phyloP scores from a whole-genome alignment of 2,888 invertebrate species.

The Tipula helvola region DNA sequence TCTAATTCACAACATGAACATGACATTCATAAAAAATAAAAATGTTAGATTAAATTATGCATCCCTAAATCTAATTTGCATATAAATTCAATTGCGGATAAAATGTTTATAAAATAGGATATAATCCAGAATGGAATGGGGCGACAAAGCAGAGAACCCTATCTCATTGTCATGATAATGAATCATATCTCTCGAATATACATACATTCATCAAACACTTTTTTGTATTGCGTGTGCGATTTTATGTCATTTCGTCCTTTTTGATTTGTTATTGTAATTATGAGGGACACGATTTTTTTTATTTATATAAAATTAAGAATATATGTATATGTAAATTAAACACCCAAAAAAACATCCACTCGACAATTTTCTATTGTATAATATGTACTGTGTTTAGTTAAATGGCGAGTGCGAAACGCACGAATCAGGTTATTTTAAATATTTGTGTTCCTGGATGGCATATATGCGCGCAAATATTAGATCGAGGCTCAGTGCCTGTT shows the following conservation, averaged over 20 bases:
- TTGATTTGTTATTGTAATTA: not conserved
- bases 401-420: not conserved
- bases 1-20: not conserved
- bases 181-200: not conserved
- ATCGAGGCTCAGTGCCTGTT: not conserved
- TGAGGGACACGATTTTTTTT: not conserved
- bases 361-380: not conserved
- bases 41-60: not conserved
- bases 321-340: not conserved
- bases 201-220: not conserved
- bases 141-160: not conserved
- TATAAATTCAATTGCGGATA: not conserved
- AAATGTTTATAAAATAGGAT: not conserved
- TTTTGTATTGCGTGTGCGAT: not conserved
- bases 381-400: not conserved
- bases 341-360: not conserved
- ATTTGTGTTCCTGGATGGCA: not conserved
- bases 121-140: not conserved
- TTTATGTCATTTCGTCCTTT: not conserved
- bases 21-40: not conserved
- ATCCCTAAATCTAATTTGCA: not conserved
- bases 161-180: too few relatives aligned
- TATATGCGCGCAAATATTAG: not conserved
- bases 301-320: not conserved
- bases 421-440: not conserved